A percentile compares a stretch with the other conserved stretches of the same genome.
phyloP scores from a whole-genome alignment of 2,888 invertebrate genomes.

The Drosophila macrospina region DNA sequence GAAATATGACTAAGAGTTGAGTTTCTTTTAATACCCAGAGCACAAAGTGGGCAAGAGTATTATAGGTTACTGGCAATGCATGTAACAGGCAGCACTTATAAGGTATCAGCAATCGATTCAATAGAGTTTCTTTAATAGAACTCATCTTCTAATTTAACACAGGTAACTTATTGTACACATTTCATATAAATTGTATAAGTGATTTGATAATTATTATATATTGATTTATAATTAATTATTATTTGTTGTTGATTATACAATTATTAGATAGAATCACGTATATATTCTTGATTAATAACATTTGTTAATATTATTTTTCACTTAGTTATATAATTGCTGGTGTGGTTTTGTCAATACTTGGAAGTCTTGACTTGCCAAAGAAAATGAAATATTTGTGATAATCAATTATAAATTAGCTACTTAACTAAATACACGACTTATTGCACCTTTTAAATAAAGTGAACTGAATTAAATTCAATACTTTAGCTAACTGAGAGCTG shows the following conservation, averaged over 20 bases:
- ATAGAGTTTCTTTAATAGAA: not conserved
- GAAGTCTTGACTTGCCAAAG: not conserved
- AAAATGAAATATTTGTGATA: not conserved
- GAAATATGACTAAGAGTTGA: not conserved
- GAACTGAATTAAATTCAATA: not conserved
- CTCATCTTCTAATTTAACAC: too few relatives aligned
- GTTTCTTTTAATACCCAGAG: slow-evolving; percentile 1
- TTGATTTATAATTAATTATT: too few relatives aligned
- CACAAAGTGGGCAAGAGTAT: not conserved
- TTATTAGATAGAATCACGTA: not conserved
- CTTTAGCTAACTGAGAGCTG: too few relatives aligned
- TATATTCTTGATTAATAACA: not conserved
- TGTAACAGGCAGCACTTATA: not conserved
- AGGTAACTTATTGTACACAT: too few relatives aligned
- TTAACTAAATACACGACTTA: slow-evolving; percentile 10
- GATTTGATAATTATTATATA: too few relatives aligned
- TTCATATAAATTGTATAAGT: too few relatives aligned
- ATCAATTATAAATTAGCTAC: slow-evolving; percentile 4
- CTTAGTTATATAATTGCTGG: not conserved
- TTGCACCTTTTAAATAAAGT: not conserved
- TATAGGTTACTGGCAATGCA: slow-evolving; percentile 10
- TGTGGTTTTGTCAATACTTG: too few relatives aligned
- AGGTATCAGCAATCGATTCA: too few relatives aligned
- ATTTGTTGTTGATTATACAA: not conserved
- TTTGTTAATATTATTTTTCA: not conserved